Evolutionary conservation across 1,140 invertebrate genomes (phyloP).

Genomic region (Hyles euphorbiae): DNA sequence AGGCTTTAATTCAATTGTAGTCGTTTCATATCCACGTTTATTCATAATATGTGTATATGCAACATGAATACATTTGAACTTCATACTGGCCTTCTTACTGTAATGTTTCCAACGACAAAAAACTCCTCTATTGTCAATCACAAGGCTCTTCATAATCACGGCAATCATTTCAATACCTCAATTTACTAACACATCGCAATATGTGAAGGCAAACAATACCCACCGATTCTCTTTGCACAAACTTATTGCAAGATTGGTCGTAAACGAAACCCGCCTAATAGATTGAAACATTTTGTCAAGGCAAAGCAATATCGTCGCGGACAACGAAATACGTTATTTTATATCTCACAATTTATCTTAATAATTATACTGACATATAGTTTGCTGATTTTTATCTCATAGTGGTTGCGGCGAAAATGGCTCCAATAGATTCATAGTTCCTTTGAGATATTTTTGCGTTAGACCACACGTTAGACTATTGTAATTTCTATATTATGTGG

Average conservation of each 20-base stretch:
- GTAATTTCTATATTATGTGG: no score
- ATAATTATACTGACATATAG: conserved; percentile 5
- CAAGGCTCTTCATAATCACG: neutral
- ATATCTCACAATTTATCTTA: conserved; percentile 19
- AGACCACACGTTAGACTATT: no score
- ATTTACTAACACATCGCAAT: neutral
- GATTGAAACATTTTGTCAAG: conserved; percentile 23
- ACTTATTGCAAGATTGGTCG: conserved; percentile 5
- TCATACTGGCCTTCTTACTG: no score
- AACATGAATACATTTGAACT: no score
- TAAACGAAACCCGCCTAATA: conserved; percentile 12
- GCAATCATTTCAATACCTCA: neutral
- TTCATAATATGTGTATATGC: no score
- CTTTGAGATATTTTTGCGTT: no score
- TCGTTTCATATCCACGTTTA: no score
- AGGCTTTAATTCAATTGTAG: no score
- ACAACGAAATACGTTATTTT: conserved; percentile 19
- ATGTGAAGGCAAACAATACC: neutral
- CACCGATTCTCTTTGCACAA: neutral
- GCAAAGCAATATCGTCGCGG: conserved; percentile 16
- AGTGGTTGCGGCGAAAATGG: no score
- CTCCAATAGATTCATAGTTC: no score
- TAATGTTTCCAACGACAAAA: no score
- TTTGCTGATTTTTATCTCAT: neutral
- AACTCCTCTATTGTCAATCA: no score